A percentile compares a stretch with the other conserved stretches of the same genome.
phyloP scores from a whole-genome alignment of 2,797 vertebrate species.

The Squalus acanthias region DNA sequence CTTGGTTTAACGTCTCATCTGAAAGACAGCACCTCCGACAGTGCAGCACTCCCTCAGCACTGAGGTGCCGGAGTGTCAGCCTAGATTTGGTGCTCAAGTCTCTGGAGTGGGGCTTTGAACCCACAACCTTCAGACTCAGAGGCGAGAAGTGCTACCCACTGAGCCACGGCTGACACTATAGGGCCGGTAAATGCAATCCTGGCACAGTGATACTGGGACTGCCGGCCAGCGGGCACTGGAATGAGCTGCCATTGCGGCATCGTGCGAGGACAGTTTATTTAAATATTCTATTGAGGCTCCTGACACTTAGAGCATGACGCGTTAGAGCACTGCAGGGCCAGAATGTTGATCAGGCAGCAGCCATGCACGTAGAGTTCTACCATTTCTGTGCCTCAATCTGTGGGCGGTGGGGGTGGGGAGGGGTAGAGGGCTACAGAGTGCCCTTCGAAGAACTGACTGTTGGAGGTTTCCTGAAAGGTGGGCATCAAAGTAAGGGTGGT shows the following conservation, averaged over 20 bases:
- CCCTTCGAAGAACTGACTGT: background rate
- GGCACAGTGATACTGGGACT: background rate
- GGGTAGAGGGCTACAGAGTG: background rate
- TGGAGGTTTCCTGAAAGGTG: background rate
- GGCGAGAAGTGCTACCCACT: no score
- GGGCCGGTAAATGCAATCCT: background rate
- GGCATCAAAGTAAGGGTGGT: background rate
- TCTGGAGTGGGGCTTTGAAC: background rate
- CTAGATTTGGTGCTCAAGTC: background rate
- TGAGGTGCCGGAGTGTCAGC: background rate
- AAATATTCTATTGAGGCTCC: background rate
- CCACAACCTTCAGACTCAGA: background rate
- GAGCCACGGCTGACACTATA: background rate
- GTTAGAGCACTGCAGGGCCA: background rate
- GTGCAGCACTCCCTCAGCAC: background rate
- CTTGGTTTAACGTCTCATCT: background rate
- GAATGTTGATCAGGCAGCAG: background rate
- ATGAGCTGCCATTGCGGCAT: background rate
- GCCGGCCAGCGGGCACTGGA: background rate
- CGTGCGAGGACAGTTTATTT: background rate
- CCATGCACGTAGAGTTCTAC: background rate
- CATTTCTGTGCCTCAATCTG: background rate
- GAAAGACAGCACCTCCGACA: background rate
- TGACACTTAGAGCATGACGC: background rate
- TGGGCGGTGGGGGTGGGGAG: background rate